Conservation (phyloP, 1,140 invertebrate genomes). For the Drosophila trapezifrons region DNA sequence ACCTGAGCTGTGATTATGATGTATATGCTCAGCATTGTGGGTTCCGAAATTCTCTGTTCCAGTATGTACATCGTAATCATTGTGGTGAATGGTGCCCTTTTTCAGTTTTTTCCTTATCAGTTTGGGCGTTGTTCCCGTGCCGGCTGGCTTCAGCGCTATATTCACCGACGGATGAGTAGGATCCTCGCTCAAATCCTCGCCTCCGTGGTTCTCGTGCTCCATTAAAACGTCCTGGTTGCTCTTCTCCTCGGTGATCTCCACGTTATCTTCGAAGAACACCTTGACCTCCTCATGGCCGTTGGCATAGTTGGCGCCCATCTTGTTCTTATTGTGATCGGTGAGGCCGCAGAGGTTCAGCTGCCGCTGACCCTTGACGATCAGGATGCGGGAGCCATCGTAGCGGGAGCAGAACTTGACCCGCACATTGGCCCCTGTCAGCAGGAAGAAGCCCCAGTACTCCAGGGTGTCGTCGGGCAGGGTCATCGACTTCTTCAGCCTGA, state of each 20-base stretch:
- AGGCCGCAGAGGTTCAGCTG: conserved; percentile 91
- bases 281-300: conserved; percentile 88
- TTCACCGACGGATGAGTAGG: not conserved
- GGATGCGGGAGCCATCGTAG: conserved; percentile 90
- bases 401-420: conserved; percentile 91
- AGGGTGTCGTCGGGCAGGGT: conserved; percentile 92
- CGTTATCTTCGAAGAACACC: conserved; percentile 88
- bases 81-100: conserved; percentile 54
- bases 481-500: conserved; percentile 92
- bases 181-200: conserved; percentile 78
- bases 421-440: conserved; percentile 90
- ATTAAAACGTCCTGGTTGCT: conserved; percentile 38
- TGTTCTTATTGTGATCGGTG: conserved; percentile 88
- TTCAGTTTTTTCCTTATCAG: conserved; percentile 65
- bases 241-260: conserved; percentile 76
- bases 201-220: conserved; percentile 80
- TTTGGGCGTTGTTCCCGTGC: conserved; percentile 21
- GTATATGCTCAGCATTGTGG: conserved; percentile 20
- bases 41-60: not conserved
- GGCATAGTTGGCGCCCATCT: conserved; percentile 85
- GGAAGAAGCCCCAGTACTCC: conserved; percentile 95
- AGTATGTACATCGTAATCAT: not conserved
- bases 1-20: conserved; percentile 5
- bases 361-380: conserved; percentile 91
- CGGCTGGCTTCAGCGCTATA: not conserved